Evolutionary conservation across 2,797 vertebrate genomes (phyloP).

Genomic region (Limnodromus scolopaceus): DNA sequence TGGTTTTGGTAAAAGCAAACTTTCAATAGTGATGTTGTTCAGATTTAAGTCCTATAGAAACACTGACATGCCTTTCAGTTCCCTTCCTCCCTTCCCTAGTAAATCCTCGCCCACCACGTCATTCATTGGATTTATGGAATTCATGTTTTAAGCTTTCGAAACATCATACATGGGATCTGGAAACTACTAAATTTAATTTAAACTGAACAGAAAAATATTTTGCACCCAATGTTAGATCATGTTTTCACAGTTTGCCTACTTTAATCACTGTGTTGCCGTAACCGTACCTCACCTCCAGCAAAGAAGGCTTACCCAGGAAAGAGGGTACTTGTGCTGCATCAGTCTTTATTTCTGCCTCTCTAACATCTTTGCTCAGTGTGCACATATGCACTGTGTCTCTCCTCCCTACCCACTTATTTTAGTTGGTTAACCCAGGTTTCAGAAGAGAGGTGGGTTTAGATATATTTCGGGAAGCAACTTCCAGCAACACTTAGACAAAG

Average conservation of each 20-base stretch:
- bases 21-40: neutral
- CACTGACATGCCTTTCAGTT: neutral
- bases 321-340: neutral
- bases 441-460: neutral
- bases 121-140: slow-evolving; percentile 1
- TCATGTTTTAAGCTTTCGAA: neutral
- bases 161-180: neutral
- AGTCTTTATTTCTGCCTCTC: neutral
- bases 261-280: neutral
- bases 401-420: neutral
- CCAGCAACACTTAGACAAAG: neutral
- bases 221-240: neutral
- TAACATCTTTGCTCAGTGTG: neutral
- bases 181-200: neutral
- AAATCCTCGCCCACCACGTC: neutral
- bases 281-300: neutral
- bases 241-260: neutral
- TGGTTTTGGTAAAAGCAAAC: neutral
- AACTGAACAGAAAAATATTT: neutral
- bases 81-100: neutral
- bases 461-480: neutral
- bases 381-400: neutral
- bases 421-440: neutral
- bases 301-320: neutral
- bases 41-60: neutral